Percentiles rank a stretch among this genome's conserved stretches.
Evolutionary conservation across 2,888 invertebrate genomes (phyloP).

Genomic region (Troides helena): DNA sequence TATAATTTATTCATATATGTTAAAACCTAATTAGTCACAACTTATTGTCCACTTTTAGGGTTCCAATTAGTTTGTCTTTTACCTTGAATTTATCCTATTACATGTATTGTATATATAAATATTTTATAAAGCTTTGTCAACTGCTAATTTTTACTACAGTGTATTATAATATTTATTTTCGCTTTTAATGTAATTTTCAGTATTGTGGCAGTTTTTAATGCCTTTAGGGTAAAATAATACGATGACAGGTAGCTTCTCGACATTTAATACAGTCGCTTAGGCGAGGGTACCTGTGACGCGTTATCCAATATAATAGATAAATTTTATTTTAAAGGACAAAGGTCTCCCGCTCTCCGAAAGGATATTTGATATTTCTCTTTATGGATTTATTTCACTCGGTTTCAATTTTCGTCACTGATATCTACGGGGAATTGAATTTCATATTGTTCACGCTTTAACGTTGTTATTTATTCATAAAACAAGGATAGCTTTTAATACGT

Average conservation of each 20-base stretch:
- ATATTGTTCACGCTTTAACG: constrained; percentile 29
- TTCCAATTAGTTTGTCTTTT: too few relatives aligned
- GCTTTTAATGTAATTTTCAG: not conserved
- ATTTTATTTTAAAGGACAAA: constrained; percentile 29
- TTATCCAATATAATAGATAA: constrained; percentile 17
- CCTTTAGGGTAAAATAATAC: not conserved
- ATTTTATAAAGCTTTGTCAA: too few relatives aligned
- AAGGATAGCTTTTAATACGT: not conserved
- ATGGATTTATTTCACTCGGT: constrained; percentile 60
- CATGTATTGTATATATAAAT: too few relatives aligned
- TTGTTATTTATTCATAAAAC: constrained; percentile 9
- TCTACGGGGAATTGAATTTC: constrained; percentile 46
- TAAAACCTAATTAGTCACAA: too few relatives aligned
- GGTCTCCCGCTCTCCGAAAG: constrained; percentile 27
- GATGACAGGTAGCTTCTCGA: constrained; percentile 5
- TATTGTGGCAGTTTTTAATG: not conserved
- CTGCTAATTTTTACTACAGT: too few relatives aligned
- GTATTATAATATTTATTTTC: not conserved
- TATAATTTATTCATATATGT: too few relatives aligned
- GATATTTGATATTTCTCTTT: constrained; percentile 63
- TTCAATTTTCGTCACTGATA: constrained; percentile 59
- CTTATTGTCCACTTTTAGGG: too few relatives aligned
- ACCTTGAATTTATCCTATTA: too few relatives aligned
- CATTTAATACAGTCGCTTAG: constrained; percentile 21
- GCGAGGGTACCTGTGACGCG: constrained; percentile 19